phyloP scores from a whole-genome alignment of 2,888 invertebrate species.

The Cephus runcator region DNA sequence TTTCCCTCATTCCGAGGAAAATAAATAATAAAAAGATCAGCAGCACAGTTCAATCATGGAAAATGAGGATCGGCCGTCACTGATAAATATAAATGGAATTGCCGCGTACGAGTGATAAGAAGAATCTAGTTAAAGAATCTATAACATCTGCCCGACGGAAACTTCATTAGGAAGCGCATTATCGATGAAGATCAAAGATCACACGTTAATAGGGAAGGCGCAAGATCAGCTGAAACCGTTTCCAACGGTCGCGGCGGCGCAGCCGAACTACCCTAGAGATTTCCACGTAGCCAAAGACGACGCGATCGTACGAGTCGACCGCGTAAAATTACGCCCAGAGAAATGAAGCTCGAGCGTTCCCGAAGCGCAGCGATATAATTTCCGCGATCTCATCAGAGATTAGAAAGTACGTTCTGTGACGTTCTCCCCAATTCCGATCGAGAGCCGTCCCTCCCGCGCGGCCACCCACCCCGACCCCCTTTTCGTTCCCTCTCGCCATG shows the following conservation, averaged over 20 bases:
- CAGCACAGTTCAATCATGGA: background rate
- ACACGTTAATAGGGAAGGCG: background rate
- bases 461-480: no score
- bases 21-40: background rate
- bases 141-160: background rate
- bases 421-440: slow-evolving; percentile 14
- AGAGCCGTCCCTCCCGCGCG: background rate
- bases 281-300: background rate
- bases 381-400: slow-evolving; percentile 43
- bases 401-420: slow-evolving; percentile 24
- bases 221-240: background rate
- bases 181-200: background rate
- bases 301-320: background rate
- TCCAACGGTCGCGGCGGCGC: background rate
- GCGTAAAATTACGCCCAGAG: background rate
- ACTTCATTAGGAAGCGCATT: background rate
- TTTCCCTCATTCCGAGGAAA: background rate
- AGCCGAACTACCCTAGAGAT: background rate
- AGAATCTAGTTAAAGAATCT: background rate
- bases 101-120: background rate
- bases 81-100: background rate
- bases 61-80: background rate
- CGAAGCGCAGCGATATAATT: slow-evolving; percentile 36
- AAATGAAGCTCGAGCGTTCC: background rate
- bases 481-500: background rate